phyloP scores from a whole-genome alignment of 2,888 invertebrate species.

The Eilema depressum region DNA sequence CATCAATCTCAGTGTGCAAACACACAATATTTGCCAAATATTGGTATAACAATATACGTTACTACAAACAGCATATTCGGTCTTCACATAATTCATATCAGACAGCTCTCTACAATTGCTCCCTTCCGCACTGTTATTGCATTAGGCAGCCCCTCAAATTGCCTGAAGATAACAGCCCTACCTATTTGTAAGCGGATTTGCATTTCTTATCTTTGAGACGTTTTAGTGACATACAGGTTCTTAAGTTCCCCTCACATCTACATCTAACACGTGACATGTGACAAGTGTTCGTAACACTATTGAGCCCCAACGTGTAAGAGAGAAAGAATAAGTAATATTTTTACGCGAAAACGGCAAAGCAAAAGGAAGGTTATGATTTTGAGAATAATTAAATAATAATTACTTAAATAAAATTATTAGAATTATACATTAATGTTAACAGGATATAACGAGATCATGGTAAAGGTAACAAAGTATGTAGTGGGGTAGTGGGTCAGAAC shows the following conservation, averaged over 20 bases:
- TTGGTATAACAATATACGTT: slow-evolving; percentile 16
- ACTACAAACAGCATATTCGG: slow-evolving; percentile 32
- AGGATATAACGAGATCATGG: too few species aligned
- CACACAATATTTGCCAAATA: slow-evolving; percentile 9
- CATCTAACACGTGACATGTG: slow-evolving; percentile 3
- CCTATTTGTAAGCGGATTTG: slow-evolving; percentile 66
- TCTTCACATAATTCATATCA: slow-evolving; percentile 56
- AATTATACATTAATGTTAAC: too few species aligned
- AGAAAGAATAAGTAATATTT: not conserved
- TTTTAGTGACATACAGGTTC: slow-evolving; percentile 54
- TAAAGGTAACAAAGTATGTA: too few species aligned
- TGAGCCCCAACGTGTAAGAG: not conserved
- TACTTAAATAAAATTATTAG: too few species aligned
- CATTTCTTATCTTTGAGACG: slow-evolving; percentile 64
- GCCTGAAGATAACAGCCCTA: slow-evolving; percentile 63
- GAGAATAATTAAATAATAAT: too few species aligned
- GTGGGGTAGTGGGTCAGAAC: too few species aligned
- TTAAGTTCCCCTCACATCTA: slow-evolving; percentile 30
- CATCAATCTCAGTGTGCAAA: not conserved
- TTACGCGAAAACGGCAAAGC: too few species aligned
- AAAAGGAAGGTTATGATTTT: too few species aligned
- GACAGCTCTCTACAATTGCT: slow-evolving; percentile 57
- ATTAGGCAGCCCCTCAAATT: slow-evolving; percentile 65
- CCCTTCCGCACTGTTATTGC: slow-evolving; percentile 67
- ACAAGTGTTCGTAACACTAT: slow-evolving; percentile 1